These are phyloP conservation scores for Macrostomum lignano DNA, from an alignment of 1,140 invertebrate species.

Conservation along the genomic window DNA sequence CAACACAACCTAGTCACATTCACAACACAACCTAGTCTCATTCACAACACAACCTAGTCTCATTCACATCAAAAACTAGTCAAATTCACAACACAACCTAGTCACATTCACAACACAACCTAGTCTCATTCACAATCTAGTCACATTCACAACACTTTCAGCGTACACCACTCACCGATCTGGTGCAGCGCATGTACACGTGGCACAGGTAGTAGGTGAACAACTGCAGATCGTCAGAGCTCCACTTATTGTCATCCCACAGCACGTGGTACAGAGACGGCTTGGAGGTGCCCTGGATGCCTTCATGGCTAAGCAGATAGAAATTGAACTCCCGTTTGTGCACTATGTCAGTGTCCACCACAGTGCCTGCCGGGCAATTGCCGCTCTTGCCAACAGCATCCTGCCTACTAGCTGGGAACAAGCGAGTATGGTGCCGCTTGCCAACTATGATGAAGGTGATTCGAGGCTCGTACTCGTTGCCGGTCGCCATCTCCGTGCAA, in stretches of 20 bases:
- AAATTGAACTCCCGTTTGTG: constrained; percentile 99
- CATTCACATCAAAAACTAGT: too few relatives aligned
- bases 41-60: too few relatives aligned
- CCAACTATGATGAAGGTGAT: constrained; percentile 99
- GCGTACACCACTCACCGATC: too few relatives aligned
- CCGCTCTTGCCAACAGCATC: constrained; percentile 34
- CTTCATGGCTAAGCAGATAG: constrained; percentile 97
- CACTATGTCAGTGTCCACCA: constrained; percentile 92
- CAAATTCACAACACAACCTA: too few relatives aligned
- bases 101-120: too few relatives aligned
- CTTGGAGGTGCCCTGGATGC: constrained; percentile 44
- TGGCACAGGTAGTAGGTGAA: constrained; percentile 96
- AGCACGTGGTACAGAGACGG: constrained; percentile 95
- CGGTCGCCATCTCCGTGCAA: constrained; percentile 79
- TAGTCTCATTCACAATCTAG: too few relatives aligned
- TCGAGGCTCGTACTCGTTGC: constrained; percentile 91
- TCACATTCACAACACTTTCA: too few relatives aligned
- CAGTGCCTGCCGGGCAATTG: constrained; percentile 95
- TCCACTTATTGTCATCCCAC: constrained; percentile 97
- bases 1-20: too few relatives aligned
- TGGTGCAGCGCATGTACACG: constrained; percentile 94
- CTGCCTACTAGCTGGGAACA: constrained; percentile 36
- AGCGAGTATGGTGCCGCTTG: constrained; percentile 72
- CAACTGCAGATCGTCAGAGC: constrained; percentile 87
- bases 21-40: too few relatives aligned